Percentiles rank a stretch among this genome's conserved stretches.
These are phyloP conservation scores for Istiophorus platypterus DNA, from an alignment of 2,113 vertebrate species.

Conservation along the genomic window DNA sequence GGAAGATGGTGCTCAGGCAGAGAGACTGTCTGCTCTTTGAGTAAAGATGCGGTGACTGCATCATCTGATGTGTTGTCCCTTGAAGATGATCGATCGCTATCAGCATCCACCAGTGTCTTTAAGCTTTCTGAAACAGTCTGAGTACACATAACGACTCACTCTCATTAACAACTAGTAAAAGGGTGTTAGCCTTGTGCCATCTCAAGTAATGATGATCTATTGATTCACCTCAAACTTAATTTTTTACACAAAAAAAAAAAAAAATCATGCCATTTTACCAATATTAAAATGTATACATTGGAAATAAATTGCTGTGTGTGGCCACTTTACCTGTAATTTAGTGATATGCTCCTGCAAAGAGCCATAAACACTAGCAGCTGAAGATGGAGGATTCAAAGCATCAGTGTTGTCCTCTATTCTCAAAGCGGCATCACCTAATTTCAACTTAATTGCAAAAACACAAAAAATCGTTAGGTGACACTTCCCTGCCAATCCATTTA, in stretches of 20 bases:
- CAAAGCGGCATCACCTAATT: slow-evolving; percentile 88
- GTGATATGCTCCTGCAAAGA: slow-evolving; percentile 90
- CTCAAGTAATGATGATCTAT: too few species aligned
- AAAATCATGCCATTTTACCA: neutral
- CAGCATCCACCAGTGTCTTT: slow-evolving; percentile 80
- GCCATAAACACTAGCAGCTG: slow-evolving; percentile 83
- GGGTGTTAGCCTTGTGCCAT: too few species aligned
- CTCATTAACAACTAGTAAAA: neutral
- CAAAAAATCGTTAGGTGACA: neutral
- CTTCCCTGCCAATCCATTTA: neutral
- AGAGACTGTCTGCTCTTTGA: slow-evolving; percentile 27
- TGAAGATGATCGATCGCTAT: slow-evolving; percentile 4
- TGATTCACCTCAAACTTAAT: neutral
- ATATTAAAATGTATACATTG: neutral
- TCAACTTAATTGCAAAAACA: slow-evolving; percentile 86
- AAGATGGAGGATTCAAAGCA: slow-evolving; percentile 83
- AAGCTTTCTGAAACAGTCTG: slow-evolving; percentile 91
- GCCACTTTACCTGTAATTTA: slow-evolving; percentile 90
- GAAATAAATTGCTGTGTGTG: neutral
- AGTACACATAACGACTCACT: neutral
- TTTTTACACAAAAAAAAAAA: neutral
- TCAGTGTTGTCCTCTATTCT: slow-evolving; percentile 88
- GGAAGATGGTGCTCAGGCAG: slow-evolving; percentile 21
- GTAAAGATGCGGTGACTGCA: slow-evolving; percentile 17
- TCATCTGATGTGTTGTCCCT: slow-evolving; percentile 70